These are phyloP conservation scores for Cactoblastis cactorum DNA, from an alignment of 2,888 invertebrate species.

Conservation along the genomic window DNA sequence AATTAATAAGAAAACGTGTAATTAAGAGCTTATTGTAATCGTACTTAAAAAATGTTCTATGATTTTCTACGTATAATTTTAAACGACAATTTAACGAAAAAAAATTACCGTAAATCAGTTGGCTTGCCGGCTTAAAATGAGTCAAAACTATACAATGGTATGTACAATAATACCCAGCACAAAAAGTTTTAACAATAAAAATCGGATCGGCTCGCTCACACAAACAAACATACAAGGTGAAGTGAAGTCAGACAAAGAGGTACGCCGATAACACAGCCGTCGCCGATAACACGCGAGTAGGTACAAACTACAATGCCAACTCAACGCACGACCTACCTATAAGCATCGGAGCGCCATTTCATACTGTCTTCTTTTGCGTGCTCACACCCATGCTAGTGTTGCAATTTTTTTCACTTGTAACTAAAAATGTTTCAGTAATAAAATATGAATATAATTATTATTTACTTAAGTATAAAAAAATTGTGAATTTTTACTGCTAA, in stretches of 20 bases:
- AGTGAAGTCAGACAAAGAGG: constrained; percentile 59
- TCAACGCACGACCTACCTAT: constrained; percentile 75
- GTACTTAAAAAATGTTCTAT: too few species aligned
- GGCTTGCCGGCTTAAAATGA: too few species aligned
- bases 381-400: constrained; percentile 69
- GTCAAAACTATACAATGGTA: too few species aligned
- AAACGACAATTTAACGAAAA: too few species aligned
- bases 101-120: too few species aligned
- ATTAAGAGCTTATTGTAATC: too few species aligned
- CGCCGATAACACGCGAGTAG: constrained; percentile 59
- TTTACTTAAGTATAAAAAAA: constrained; percentile 11
- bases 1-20: too few species aligned
- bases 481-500: constrained; percentile 15
- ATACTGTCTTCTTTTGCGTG: constrained; percentile 62
- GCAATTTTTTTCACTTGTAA: constrained; percentile 29
- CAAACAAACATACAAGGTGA: constrained; percentile 56
- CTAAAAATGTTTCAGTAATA: not conserved
- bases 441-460: not conserved
- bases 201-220: constrained; percentile 31
- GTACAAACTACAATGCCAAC: constrained; percentile 70
- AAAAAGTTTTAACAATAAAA: constrained; percentile 28
- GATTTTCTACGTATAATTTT: too few species aligned
- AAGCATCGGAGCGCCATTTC: constrained; percentile 63
- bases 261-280: constrained; percentile 59
- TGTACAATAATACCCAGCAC: too few species aligned